Conservation (phyloP, 2,888 invertebrate species). For the Brenthis hecate region DNA sequence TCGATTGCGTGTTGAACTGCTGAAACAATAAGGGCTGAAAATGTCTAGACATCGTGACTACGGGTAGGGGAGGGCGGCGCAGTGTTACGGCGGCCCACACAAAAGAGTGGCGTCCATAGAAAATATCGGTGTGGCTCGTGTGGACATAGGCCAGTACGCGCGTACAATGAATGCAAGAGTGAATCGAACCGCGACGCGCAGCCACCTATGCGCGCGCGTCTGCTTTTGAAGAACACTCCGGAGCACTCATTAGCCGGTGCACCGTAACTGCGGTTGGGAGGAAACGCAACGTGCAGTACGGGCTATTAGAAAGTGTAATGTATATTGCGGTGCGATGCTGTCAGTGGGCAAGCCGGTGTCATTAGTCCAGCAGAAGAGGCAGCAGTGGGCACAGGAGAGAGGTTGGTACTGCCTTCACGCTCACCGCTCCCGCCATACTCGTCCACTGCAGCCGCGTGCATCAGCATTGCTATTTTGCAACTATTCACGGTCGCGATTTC, state of each 20-base stretch:
- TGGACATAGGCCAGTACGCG: conserved; percentile 57
- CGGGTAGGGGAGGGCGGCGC: conserved; percentile 25
- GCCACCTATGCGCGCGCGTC: conserved; percentile 67
- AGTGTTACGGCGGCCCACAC: conserved; percentile 23
- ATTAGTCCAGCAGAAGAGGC: conserved; percentile 92
- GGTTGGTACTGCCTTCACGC: conserved; percentile 81
- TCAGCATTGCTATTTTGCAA: conserved; percentile 51
- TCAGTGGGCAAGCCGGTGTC: conserved; percentile 81
- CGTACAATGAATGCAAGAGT: conserved; percentile 75
- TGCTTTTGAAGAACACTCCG: conserved; percentile 69
- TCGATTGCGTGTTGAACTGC: conserved; percentile 70
- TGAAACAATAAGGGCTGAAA: conserved; percentile 71
- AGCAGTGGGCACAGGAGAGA: conserved; percentile 96
- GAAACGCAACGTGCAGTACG: conserved; percentile 73
- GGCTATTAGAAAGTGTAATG: conserved; percentile 79
- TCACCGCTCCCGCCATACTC: conserved; percentile 86
- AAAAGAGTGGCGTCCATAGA: conserved; percentile 37
- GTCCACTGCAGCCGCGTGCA: conserved; percentile 52
- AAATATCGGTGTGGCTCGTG: conserved; percentile 51
- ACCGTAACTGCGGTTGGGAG: conserved; percentile 69
- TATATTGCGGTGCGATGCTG: conserved; percentile 75
- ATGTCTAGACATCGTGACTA: conserved; percentile 39
- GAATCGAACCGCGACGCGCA: conserved; percentile 73
- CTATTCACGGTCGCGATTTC: conserved; percentile 54
- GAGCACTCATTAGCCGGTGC: conserved; percentile 74